Evolutionary conservation across 1,140 invertebrate genomes (phyloP).

Genomic region (Musca vetustissima): DNA sequence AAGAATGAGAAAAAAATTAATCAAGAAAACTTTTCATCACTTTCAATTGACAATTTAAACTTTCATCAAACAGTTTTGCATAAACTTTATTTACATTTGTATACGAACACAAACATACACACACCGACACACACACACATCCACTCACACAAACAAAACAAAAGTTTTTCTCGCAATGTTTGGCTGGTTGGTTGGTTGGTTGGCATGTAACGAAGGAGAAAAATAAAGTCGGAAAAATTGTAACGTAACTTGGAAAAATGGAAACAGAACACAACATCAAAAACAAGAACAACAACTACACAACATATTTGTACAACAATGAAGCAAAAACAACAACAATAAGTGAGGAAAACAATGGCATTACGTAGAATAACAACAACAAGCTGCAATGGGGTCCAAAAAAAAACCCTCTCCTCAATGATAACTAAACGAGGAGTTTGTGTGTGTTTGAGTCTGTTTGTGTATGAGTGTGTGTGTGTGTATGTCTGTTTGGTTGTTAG

Average conservation of each 20-base stretch:
- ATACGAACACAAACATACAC: neutral
- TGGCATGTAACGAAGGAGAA: neutral
- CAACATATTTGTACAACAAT: neutral
- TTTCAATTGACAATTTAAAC: constrained; percentile 56
- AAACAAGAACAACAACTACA: too few relatives aligned
- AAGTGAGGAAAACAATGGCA: neutral
- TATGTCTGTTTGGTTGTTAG: neutral
- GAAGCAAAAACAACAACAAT: neutral
- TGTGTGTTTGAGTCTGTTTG: too few relatives aligned
- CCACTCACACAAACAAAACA: neutral
- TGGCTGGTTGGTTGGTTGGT: too few relatives aligned
- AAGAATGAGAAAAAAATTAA: constrained; percentile 52
- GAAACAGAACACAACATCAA: neutral
- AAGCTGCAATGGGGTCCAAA: neutral
- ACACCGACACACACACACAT: constrained; percentile 1
- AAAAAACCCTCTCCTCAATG: too few relatives aligned
- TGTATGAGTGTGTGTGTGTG: neutral
- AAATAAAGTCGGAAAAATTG: neutral
- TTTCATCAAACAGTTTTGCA: constrained; percentile 33
- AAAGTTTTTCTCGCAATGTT: neutral
- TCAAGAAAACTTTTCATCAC: constrained; percentile 53
- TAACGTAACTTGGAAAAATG: neutral
- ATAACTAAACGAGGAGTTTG: too few relatives aligned
- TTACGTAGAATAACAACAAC: too few relatives aligned
- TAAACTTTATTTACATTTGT: neutral